phyloP scores from a whole-genome alignment of 2,888 invertebrate genomes.

The Eulithis testata region DNA sequence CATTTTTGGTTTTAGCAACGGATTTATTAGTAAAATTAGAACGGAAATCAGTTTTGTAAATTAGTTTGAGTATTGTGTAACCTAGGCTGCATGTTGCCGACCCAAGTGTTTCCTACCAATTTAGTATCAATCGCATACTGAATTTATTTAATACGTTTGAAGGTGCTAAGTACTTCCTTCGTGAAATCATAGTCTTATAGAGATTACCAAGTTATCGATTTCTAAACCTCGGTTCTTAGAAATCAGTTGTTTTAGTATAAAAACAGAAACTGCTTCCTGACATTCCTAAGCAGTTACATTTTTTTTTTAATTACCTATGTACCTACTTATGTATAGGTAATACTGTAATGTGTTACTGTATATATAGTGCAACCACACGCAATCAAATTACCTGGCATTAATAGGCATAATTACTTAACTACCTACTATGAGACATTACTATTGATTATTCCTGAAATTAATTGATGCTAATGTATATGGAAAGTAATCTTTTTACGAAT shows the following conservation, averaged over 20 bases:
- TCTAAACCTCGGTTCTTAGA: slow-evolving; percentile 26
- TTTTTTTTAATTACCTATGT: slow-evolving; percentile 9
- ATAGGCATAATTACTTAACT: slow-evolving; percentile 17
- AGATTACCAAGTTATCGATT: slow-evolving; percentile 9
- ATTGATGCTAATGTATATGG: slow-evolving; percentile 1
- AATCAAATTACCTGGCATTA: slow-evolving; percentile 7
- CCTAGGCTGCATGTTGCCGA: too few relatives aligned
- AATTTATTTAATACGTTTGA: too few relatives aligned
- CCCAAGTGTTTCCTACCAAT: neutral
- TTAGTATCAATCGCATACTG: neutral
- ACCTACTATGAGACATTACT: slow-evolving; percentile 20
- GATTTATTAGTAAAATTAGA: too few relatives aligned
- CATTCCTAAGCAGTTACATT: slow-evolving; percentile 17
- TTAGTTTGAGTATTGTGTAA: too few relatives aligned
- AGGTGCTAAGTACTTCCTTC: neutral
- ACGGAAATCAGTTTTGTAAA: too few relatives aligned
- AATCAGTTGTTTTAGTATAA: slow-evolving; percentile 21
- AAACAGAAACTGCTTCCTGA: slow-evolving; percentile 25
- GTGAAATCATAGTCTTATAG: neutral
- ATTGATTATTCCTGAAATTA: slow-evolving; percentile 17
- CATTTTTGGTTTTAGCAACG: too few relatives aligned
- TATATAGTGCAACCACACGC: slow-evolving; percentile 24
- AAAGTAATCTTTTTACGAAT: neutral
- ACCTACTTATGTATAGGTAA: slow-evolving; percentile 24
- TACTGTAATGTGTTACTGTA: slow-evolving; percentile 27